Evolutionary conservation across 2,888 invertebrate genomes (phyloP), one percentile per base, ranked within the genome.

Genomic region (Drosophila helvetica): DNA sequence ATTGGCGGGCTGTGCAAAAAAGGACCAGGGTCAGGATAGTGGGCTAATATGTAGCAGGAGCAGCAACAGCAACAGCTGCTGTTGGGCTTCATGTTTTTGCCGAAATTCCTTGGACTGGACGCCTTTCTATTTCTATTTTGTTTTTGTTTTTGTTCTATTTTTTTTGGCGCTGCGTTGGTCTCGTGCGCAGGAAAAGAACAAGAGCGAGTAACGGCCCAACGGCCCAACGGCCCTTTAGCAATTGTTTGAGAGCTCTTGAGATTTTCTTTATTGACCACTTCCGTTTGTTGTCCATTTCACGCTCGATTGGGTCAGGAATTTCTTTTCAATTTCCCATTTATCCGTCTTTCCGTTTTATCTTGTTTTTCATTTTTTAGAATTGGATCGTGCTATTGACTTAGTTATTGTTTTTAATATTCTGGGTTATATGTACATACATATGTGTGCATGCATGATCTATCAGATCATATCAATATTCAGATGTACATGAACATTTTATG

Each of bases 231-330:
- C 63, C 53, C 56, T 62, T 60, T 51, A 55, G 25, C 54, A 43
- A 68, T 58, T 69, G 74, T 75, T 61, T 51, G 69, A 62, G 68
- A 60, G 76, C 82, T 78, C 84, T 84, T 84, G 73, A 81, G 63
- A 67, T 70, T 71, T 71, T 74, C 80, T 75, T 55, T 19, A 65
- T 82, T 77, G 85, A 80, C 86, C 88, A 78, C 82, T 81, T 81
- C 78, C 81, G 77, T 75, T 73, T 75, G 80, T 75, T 86, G 72
- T 78, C 56, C 53, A 52, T 51, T 78, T 74, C 53, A 88, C 68
- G 77, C 74, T 77, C 84, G 81, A 86, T 86, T 78, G 74, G 54
- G 53, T 50, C 57, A 30, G 58, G 43, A n/a, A 38, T n/a, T 22
- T 27, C 27, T 27, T 27, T 27, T 27, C 27, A 27, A 27, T 27